Conservation (phyloP, 2,888 invertebrate genomes). For the Drosophila austrosaltans region DNA sequence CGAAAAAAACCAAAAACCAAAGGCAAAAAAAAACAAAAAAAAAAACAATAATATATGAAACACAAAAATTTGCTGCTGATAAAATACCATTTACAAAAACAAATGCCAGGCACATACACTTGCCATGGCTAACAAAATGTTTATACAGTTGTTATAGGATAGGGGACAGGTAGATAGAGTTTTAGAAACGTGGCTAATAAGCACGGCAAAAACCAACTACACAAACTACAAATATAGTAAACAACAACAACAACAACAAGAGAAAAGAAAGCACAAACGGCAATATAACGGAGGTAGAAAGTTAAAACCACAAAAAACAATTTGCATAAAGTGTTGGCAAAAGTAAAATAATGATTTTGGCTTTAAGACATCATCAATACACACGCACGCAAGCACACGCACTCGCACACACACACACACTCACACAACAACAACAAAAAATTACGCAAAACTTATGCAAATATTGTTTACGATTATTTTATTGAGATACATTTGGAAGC, state of each 20-base stretch:
- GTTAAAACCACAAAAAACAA: constrained; percentile 46
- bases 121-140: constrained; percentile 35
- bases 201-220: constrained; percentile 3
- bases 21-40: constrained; percentile 13
- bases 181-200: constrained; percentile 42
- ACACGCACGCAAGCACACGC: constrained; percentile 20
- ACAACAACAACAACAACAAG: not conserved
- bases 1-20: not conserved
- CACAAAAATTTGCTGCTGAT: constrained; percentile 50
- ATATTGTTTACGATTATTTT: constrained; percentile 33
- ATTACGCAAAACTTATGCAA: constrained; percentile 52
- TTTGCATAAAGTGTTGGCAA: constrained; percentile 65
- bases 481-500: constrained; percentile 7
- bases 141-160: constrained; percentile 36
- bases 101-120: constrained; percentile 38
- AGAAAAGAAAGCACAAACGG: constrained; percentile 52
- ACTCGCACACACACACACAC: constrained; percentile 22
- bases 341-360: constrained; percentile 44
- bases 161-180: constrained; percentile 14
- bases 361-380: constrained; percentile 57
- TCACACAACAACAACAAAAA: not conserved
- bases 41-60: constrained; percentile 17
- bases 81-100: constrained; percentile 65
- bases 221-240: not conserved
- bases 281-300: constrained; percentile 52